These are phyloP conservation scores for Trachelus tabidus DNA, from an alignment of 2,888 invertebrate species.

Conservation along the genomic window DNA sequence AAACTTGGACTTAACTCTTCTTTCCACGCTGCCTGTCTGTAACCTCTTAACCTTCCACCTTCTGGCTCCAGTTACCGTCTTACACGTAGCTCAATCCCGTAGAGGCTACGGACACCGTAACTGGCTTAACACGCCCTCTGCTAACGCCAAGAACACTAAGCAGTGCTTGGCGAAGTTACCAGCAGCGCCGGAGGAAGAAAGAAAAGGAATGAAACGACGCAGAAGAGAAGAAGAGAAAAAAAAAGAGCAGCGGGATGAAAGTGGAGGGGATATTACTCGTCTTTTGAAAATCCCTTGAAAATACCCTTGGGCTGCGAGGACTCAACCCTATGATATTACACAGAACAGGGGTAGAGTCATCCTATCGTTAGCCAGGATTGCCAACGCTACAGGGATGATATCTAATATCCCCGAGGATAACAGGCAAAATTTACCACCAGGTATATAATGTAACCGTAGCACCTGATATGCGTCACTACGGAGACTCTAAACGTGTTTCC, in stretches of 20 bases:
- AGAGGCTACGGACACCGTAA: conserved; percentile 36
- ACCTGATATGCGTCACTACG: not conserved
- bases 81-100: conserved; percentile 23
- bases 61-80: conserved; percentile 30
- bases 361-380: not conserved
- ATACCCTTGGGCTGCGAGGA: not conserved
- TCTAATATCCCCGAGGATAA: not conserved
- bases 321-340: not conserved
- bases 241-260: not conserved
- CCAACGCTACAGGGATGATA: not conserved
- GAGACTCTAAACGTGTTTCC: not conserved
- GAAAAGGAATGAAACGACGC: conserved; percentile 6
- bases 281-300: not conserved
- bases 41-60: conserved; percentile 13
- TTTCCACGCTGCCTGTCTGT: conserved; percentile 20
- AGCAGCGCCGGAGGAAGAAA: conserved; percentile 23
- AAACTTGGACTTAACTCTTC: not conserved
- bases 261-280: not conserved
- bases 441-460: not conserved
- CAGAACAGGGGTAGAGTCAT: not conserved
- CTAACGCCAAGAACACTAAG: conserved; percentile 40
- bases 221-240: not conserved
- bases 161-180: not conserved
- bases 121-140: conserved; percentile 43
- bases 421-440: not conserved